phyloP scores from a whole-genome alignment of 1,140 invertebrate species.

The Acromyrmex heyeri region DNA sequence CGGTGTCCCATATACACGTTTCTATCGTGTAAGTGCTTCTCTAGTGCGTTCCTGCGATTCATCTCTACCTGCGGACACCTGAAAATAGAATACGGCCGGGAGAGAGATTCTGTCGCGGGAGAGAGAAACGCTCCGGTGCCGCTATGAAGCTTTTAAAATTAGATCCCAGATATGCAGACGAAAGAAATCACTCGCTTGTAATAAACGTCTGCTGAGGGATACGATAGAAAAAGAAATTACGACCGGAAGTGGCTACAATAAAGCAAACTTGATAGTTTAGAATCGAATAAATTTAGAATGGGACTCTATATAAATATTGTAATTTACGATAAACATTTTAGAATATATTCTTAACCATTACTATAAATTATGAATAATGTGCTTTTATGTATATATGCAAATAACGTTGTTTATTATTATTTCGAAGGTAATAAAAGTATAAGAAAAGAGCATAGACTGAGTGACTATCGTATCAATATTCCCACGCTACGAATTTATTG shows the following conservation, averaged over 20 bases:
- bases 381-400: neutral
- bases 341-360: neutral
- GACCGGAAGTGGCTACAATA: constrained; percentile 19
- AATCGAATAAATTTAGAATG: constrained; percentile 12
- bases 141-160: constrained; percentile 7
- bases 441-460: neutral
- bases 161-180: constrained; percentile 16
- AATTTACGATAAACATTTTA: neutral
- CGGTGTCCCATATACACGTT: constrained; percentile 68
- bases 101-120: neutral
- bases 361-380: constrained; percentile 4
- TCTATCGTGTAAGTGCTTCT: constrained; percentile 60
- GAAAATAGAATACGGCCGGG: constrained; percentile 63
- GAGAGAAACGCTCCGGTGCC: constrained; percentile 33
- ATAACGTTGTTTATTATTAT: neutral
- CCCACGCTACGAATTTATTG: constrained; percentile 10
- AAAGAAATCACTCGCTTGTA: constrained; percentile 37
- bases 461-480: neutral
- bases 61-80: constrained; percentile 66
- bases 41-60: constrained; percentile 67
- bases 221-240: neutral
- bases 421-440: neutral
- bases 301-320: neutral
- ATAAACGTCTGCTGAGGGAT: constrained; percentile 26
- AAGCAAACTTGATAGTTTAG: neutral